Base-by-base conservation (phyloP, 2,797 vertebrate genomes). In the Trachurus trachurus region DNA sequence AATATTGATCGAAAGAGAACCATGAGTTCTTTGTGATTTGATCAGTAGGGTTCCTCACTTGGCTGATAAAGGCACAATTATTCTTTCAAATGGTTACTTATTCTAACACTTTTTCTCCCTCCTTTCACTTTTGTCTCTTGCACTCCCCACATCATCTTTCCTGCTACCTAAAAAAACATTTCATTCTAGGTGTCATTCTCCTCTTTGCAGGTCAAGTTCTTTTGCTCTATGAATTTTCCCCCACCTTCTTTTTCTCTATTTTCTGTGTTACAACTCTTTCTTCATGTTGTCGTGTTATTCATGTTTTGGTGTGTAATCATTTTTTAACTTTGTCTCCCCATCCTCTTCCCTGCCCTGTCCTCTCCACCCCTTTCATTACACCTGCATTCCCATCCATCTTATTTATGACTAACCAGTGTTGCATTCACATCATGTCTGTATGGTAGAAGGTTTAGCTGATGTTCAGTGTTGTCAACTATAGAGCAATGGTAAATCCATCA, bases 11-110 rank as follows among this genome's bases (percentile, higher is more conserved):
- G 26, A 69, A 64, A 44, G 34, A 70, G 22, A 56, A 69, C 67
- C 61, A 57, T 11, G 34, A 78, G 62, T 66, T 84, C 26, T 70
- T 42, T 73, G 49, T 71, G 71, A 84, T 78, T 60, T 57, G 73
- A 87, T 82, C 72, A 64, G 71, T 79, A 12, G 16, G 49, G 22
- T 15, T 79, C 59, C 78, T 82, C 40, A 60, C 49, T 17, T 0
- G 29, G 56, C 72, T 70, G 78, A 79, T 74, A 76, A 77, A 80
- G 70, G 54, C 15, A 0, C 50, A 71, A 60, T 50, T 12, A 42
- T 69, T 69, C 31, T 71, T 65, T 60, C 31, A 29, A 44, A 52
- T 39, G 19, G 59, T 45, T 61, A 13, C 52, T 66, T 66, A 19
- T 50, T 71, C 1, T 59, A 11, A 45, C 37, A 40, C 0, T 56